Percentiles rank a stretch among this genome's conserved stretches.
Evolutionary conservation across 2,888 invertebrate genomes (phyloP).

Genomic region (Cataglyphis livida): DNA sequence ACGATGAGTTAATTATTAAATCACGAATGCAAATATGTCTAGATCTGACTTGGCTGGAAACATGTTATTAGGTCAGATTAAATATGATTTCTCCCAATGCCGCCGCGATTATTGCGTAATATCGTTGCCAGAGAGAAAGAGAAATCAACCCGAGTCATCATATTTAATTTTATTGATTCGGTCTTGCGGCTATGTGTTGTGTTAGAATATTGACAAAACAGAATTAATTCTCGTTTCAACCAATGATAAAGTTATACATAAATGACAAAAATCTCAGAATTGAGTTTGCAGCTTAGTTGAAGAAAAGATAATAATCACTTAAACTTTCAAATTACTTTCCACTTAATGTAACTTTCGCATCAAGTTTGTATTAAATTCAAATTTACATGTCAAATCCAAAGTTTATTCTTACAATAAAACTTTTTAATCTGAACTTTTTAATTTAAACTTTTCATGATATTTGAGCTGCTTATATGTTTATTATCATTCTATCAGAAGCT

Average conservation of each 20-base stretch:
- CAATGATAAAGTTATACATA: background rate
- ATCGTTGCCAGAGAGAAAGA: slow-evolving; percentile 33
- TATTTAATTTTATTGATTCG: slow-evolving; percentile 33
- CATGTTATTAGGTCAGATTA: background rate
- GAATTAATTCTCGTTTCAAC: slow-evolving; percentile 1
- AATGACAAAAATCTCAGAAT: background rate
- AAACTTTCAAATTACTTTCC: background rate
- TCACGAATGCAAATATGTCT: background rate
- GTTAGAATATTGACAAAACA: background rate
- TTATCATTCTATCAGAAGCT: background rate
- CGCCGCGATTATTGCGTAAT: slow-evolving; percentile 47
- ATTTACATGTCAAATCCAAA: background rate
- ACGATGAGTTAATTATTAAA: slow-evolving; percentile 11
- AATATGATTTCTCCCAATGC: background rate
- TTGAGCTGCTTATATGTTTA: background rate
- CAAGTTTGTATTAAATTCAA: slow-evolving; percentile 17
- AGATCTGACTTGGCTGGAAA: background rate
- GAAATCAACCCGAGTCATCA: slow-evolving; percentile 46
- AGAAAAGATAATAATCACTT: background rate
- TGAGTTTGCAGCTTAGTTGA: background rate
- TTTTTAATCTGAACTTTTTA: background rate
- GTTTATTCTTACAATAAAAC: background rate
- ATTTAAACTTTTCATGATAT: no score
- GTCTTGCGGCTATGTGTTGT: background rate
- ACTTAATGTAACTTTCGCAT: background rate